A percentile compares a stretch with the other conserved stretches of the same genome.
phyloP scores from a whole-genome alignment of 2,797 vertebrate genomes.

The Hyperoplus lanceolatus region DNA sequence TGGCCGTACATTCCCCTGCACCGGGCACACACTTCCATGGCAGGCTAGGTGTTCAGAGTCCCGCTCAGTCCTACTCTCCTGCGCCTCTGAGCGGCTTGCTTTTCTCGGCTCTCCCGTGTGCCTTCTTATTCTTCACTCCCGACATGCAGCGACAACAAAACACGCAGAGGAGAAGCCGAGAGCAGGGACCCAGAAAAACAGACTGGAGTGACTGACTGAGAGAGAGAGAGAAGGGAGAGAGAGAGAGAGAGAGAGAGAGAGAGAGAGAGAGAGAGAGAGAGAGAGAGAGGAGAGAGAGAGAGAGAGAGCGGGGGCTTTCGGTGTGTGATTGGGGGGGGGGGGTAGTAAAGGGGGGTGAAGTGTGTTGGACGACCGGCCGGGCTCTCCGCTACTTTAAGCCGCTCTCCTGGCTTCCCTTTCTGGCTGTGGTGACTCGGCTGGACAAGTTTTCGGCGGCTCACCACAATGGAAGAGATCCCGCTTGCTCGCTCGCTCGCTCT shows the following conservation, averaged over 20 bases:
- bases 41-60: constrained; percentile 64
- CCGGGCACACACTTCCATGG: constrained; percentile 80
- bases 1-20: constrained; percentile 76
- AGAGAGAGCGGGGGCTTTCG: constrained; percentile 36
- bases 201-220: constrained; percentile 11
- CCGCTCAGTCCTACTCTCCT: constrained; percentile 66
- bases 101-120: constrained; percentile 49
- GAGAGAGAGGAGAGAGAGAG: constrained; percentile 18
- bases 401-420: constrained; percentile 73
- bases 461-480: constrained; percentile 82
- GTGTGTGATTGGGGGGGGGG: constrained; percentile 19
- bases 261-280: constrained; percentile 25
- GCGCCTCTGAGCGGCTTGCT: constrained; percentile 34
- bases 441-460: constrained; percentile 80
- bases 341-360: constrained; percentile 32
- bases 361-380: background rate
- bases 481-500: constrained; percentile 30
- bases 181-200: constrained; percentile 33
- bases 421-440: constrained; percentile 64
- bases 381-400: constrained; percentile 52
- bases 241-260: constrained; percentile 13
- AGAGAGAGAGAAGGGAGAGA: no score
- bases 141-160: constrained; percentile 10
- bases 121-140: constrained; percentile 24
- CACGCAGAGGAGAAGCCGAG: constrained; percentile 26